These are phyloP conservation scores for Proteles cristata DNA, from an alignment of 2,113 vertebrate species.

Conservation along the genomic window DNA sequence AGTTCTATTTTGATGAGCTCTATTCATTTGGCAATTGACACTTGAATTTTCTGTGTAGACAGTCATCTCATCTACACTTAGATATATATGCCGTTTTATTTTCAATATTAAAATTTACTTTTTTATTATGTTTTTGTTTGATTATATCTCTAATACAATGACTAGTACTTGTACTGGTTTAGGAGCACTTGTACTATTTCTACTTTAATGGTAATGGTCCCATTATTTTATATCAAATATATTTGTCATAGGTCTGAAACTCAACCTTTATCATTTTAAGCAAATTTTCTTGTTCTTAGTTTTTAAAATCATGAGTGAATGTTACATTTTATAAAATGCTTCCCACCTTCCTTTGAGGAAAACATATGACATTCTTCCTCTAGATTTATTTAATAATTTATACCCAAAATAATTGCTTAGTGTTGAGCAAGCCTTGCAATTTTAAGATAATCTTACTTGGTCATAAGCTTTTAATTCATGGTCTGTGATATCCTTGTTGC, in stretches of 20 bases:
- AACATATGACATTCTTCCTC: not conserved
- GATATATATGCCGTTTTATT: not conserved
- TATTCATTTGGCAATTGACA: not conserved
- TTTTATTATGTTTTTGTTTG: not conserved
- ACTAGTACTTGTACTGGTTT: not conserved
- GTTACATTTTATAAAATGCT: not conserved
- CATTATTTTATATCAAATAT: not conserved
- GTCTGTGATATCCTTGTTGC: not conserved
- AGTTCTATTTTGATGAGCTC: not conserved
- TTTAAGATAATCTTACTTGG: not conserved
- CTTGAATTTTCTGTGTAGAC: not conserved
- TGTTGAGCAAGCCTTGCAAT: not conserved
- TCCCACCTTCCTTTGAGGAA: not conserved
- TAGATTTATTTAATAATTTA: not conserved
- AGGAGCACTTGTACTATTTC: not conserved
- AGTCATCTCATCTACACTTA: not conserved
- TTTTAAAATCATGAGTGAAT: not conserved
- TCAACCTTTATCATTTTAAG: not conserved
- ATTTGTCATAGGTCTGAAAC: not conserved
- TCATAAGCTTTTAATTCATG: not conserved
- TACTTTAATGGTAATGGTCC: not conserved
- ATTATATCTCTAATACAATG: not conserved
- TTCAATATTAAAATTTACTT: not conserved
- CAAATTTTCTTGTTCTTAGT: not conserved
- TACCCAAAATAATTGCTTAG: not conserved